Percentiles rank a stretch among this genome's conserved stretches.
phyloP scores from a whole-genome alignment of 2,113 vertebrate genomes.

The Calyptomena viridis region DNA sequence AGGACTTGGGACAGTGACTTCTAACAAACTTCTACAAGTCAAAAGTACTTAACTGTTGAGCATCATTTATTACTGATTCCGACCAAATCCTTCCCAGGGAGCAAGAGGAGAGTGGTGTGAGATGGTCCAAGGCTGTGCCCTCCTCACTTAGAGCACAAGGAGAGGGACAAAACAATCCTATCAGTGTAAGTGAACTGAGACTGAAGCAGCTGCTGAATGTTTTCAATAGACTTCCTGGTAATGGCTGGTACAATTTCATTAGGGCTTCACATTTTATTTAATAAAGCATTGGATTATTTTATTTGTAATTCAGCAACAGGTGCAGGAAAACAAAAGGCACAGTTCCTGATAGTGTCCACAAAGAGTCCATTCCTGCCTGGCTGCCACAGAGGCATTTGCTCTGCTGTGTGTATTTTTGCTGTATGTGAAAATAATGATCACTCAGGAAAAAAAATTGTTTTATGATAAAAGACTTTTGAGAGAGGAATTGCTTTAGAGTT shows the following conservation, averaged over 20 bases:
- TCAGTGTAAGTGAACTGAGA: neutral
- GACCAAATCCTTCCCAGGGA: neutral
- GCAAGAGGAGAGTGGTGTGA: neutral
- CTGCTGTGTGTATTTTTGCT: neutral
- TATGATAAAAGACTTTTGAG: neutral
- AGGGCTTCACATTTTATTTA: conserved; percentile 13
- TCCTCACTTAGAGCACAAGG: neutral
- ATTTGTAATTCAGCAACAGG: conserved; percentile 47
- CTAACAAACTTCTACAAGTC: neutral
- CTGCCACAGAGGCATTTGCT: neutral
- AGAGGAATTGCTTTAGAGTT: neutral
- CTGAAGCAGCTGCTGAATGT: conserved; percentile 32
- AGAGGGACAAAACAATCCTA: neutral
- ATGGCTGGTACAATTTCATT: conserved; percentile 56
- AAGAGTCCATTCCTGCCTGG: conserved; percentile 19
- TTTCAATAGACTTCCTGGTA: conserved; percentile 50
- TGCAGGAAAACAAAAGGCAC: conserved; percentile 47
- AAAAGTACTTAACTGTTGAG: neutral
- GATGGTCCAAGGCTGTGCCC: neutral
- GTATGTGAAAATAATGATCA: neutral
- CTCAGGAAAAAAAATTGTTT: neutral
- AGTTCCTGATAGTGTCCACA: conserved; percentile 35
- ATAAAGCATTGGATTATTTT: conserved; percentile 51
- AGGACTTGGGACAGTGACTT: neutral
- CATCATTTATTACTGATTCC: neutral